Evolutionary conservation across 2,888 invertebrate genomes (phyloP).

Genomic region (Alcis repandata): DNA sequence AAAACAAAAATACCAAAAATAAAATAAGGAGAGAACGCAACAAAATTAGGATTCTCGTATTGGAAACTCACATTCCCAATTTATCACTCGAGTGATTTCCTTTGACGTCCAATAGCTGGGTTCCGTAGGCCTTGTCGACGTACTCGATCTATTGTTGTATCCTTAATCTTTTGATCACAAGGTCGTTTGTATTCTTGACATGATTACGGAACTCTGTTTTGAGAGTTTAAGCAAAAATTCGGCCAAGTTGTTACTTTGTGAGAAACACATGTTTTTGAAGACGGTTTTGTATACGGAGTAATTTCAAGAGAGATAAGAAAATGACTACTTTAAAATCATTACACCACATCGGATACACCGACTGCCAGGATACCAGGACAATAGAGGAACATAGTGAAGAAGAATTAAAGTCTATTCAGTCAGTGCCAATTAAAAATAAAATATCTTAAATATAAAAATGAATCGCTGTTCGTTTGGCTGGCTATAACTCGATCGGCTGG

Average conservation of each 20-base stretch:
- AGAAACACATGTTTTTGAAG: neutral
- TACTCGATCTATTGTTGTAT: slow-evolving; percentile 25
- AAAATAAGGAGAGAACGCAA: slow-evolving; percentile 12
- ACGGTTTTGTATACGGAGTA: neutral
- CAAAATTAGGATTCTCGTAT: slow-evolving; percentile 23
- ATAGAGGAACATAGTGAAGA: too few relatives aligned
- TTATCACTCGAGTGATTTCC: slow-evolving; percentile 20
- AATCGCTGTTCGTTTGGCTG: too few relatives aligned
- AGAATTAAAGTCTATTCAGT: too few relatives aligned
- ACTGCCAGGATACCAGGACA: too few relatives aligned
- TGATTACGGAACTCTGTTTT: slow-evolving; percentile 26
- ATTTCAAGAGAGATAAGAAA: too few relatives aligned
- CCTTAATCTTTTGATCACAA: slow-evolving; percentile 28
- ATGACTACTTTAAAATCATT: too few relatives aligned
- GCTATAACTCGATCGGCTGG: too few relatives aligned
- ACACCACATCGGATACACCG: too few relatives aligned
- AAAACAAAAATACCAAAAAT: neutral
- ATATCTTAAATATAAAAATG: too few relatives aligned
- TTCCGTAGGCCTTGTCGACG: slow-evolving; percentile 21
- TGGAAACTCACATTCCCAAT: slow-evolving; percentile 26
- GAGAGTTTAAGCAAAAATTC: slow-evolving; percentile 2
- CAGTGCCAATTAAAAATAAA: neutral
- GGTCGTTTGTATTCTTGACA: slow-evolving; percentile 37
- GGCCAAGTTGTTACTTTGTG: neutral
- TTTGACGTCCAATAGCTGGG: slow-evolving; percentile 20